These are phyloP conservation scores for Bucorvus abyssinicus DNA, from an alignment of 2,797 vertebrate genomes.

Conservation along the genomic window DNA sequence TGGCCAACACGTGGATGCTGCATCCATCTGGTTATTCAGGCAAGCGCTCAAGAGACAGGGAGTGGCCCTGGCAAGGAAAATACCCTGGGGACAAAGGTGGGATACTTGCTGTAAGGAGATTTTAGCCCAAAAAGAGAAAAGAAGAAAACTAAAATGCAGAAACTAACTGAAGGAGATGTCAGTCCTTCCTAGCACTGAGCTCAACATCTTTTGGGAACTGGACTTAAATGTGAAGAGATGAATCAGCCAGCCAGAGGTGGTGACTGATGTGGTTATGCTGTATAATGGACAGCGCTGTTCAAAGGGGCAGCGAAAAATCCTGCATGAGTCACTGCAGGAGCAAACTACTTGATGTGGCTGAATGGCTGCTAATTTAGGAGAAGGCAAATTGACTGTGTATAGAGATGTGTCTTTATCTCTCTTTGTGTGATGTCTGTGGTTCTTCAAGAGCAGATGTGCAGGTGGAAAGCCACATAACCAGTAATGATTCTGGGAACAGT, in stretches of 20 bases:
- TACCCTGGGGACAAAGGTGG: not conserved
- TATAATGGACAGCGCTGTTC: conserved; percentile 28
- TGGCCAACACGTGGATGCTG: not conserved
- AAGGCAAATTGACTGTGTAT: not conserved
- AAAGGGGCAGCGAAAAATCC: conserved; percentile 4
- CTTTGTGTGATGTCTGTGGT: not conserved
- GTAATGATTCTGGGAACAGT: not conserved
- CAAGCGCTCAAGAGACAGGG: not conserved
- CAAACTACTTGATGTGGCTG: conserved; percentile 11
- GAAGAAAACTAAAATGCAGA: not conserved
- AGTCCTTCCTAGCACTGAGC: not conserved
- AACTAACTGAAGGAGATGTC: not conserved
- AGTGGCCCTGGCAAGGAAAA: not conserved
- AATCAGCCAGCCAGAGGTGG: conserved; percentile 33
- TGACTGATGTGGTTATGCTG: conserved; percentile 50
- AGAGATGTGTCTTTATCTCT: not conserved
- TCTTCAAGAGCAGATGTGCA: not conserved
- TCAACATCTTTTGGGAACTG: conserved; percentile 25
- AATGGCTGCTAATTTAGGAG: conserved; percentile 31
- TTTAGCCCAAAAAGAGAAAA: not conserved
- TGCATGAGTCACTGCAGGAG: not conserved
- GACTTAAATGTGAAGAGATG: conserved; percentile 3
- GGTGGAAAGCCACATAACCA: not conserved
- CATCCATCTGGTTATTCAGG: not conserved
- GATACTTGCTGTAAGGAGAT: not conserved